Evolutionary conservation across 1,140 invertebrate species (phyloP).

Genomic region (Drosophila dunni): DNA sequence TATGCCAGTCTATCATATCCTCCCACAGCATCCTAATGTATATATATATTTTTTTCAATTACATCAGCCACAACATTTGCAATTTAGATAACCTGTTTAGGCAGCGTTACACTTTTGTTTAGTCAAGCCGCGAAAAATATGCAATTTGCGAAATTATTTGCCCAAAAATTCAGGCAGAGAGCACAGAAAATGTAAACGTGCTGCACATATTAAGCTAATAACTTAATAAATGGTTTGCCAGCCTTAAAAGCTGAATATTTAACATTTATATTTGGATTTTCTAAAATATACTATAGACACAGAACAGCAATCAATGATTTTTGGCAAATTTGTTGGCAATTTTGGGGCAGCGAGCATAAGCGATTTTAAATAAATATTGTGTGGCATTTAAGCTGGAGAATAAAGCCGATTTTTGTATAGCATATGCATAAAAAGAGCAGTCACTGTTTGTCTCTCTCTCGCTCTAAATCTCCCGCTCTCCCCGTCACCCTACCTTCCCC

Average conservation of each 20-base stretch:
- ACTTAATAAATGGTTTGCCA: constrained; percentile 6
- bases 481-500: background rate
- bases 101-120: constrained; percentile 13
- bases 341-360: background rate
- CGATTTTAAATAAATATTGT: constrained; percentile 30
- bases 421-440: constrained; percentile 27
- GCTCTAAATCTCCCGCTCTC: constrained; percentile 3
- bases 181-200: constrained; percentile 7
- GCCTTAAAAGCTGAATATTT: background rate
- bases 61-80: constrained; percentile 74
- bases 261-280: background rate
- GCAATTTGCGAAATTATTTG: constrained; percentile 54
- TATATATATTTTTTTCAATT: constrained; percentile 74
- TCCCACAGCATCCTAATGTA: background rate
- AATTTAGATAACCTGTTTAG: constrained; percentile 74
- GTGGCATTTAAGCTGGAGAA: background rate
- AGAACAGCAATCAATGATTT: background rate
- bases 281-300: background rate
- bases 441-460: background rate
- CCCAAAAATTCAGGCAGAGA: constrained; percentile 24
- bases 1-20: background rate
- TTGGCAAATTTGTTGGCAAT: background rate
- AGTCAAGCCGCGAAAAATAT: constrained; percentile 13
- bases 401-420: constrained; percentile 12
- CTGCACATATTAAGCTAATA: constrained; percentile 21